Evolutionary conservation across 2,888 invertebrate species (phyloP), one percentile per base, ranked within the genome.

Genomic region (Epinotia nisella): DNA sequence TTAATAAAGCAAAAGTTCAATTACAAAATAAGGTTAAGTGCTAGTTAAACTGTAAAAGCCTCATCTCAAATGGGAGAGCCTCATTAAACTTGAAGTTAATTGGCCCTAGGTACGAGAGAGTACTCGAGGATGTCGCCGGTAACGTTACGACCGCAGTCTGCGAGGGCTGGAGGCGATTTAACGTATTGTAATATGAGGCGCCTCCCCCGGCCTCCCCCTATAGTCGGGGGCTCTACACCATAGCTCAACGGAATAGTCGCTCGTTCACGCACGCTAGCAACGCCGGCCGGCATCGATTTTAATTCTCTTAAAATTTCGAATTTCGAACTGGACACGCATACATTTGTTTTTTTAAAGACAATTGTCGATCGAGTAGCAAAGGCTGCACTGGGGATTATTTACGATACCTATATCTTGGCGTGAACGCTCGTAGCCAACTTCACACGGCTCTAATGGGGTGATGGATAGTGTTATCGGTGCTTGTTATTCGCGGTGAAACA

Each of bases 401-500:
- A 92, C 90, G 90, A 89, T 90, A 35, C 35, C 1, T 35, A 87
- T 92, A 93, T 92, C 93, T 92, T 93, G 93, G 93, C 93, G 90
- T 93, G 87, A 81, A 80, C 84, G 84, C 82, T 87, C 87, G 91
- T 81, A 84, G 90, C 92, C 87, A 92, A 91, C 93, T 93, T 93
- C 93, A 89, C 90, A 84, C 77, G 80, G 83, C 89, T 85, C 89
- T 92, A 91, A 92, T 91, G 88, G 91, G 89, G 90, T 92, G 93
- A 93, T 92, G 92, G 91, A 92, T 92, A 90, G 90, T 93, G 92
- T 92, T 93, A 92, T 92, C 91, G 92, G 91, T 89, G 85, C 67
- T 73, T 73, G 91, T 85, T 89, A 86, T 90, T 89, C 89, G 87
- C 82, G 85, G 89, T 88, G 87, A 87, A 87, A 84, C 82, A 87